Evolutionary conservation across 2,113 vertebrate genomes (phyloP).

Genomic region (Tragelaphus imberbis): DNA sequence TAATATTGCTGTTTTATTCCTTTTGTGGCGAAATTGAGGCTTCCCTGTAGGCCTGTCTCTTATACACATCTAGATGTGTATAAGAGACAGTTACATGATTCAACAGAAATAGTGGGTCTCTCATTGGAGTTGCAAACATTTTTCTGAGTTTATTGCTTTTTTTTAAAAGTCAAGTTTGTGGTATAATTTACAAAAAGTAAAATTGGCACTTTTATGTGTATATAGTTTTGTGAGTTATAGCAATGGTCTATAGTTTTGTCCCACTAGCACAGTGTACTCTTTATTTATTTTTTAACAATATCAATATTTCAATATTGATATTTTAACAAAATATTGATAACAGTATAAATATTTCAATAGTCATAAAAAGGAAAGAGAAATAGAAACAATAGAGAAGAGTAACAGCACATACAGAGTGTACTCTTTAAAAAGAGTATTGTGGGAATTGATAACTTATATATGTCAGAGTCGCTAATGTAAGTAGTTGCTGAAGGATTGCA

Average conservation of each 20-base stretch:
- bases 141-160: slow-evolving; percentile 15
- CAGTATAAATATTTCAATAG: not conserved
- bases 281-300: not conserved
- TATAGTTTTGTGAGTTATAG: not conserved
- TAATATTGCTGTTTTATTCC: not conserved
- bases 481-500: not conserved
- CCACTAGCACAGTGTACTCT: not conserved
- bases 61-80: too few relatives aligned
- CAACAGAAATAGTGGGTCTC: not conserved
- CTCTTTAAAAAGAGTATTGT: not conserved
- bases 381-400: not conserved
- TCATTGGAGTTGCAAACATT: not conserved
- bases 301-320: too few relatives aligned
- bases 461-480: not conserved
- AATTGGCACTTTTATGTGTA: not conserved
- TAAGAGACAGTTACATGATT: not conserved
- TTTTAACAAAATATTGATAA: too few relatives aligned
- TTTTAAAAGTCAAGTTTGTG: not conserved
- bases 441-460: not conserved
- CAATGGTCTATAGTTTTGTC: not conserved
- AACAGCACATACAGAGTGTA: not conserved
- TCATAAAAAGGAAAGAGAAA: not conserved
- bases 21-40: not conserved
- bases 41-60: not conserved
- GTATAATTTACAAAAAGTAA: not conserved